Percentiles rank a stretch among this genome's conserved stretches.
Evolutionary conservation across 2,113 vertebrate genomes (phyloP).

Genomic region (Urocolius indicus): DNA sequence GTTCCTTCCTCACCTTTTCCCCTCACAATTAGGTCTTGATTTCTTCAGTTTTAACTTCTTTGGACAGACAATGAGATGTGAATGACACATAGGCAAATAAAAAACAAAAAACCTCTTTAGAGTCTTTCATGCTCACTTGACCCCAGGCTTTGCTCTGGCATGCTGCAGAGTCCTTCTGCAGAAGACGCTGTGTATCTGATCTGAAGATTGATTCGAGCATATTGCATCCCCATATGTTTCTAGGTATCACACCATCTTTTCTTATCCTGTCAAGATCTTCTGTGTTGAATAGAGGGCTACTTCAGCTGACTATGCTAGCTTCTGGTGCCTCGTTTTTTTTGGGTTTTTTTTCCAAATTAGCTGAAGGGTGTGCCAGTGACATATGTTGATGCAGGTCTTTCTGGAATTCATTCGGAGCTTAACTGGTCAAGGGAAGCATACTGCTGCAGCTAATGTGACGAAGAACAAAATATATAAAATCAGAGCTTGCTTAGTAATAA

Average conservation of each 20-base stretch:
- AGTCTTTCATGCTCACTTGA: not conserved
- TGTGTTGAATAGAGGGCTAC: not conserved
- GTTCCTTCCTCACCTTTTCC: not conserved
- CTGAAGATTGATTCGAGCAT: not conserved
- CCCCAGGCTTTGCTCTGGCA: not conserved
- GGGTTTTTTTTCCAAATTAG: not conserved
- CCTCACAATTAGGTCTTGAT: not conserved
- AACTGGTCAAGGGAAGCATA: not conserved
- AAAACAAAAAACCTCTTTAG: not conserved
- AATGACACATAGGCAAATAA: not conserved
- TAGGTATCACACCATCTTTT: not conserved
- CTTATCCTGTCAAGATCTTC: not conserved
- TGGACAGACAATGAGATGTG: not conserved
- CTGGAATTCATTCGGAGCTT: not conserved
- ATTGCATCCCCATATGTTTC: not conserved
- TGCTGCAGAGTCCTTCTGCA: not conserved
- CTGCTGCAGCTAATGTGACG: not conserved
- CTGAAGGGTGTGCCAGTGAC: not conserved
- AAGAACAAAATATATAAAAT: not conserved
- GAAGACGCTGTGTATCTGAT: not conserved
- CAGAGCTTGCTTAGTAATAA: not conserved
- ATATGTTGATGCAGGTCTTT: not conserved
- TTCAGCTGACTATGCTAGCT: not conserved
- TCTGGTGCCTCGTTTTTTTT: not conserved
- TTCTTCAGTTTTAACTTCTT: not conserved